Conservation (phyloP, 2,113 vertebrate species). For the Tenebrosternarchus preto region DNA sequence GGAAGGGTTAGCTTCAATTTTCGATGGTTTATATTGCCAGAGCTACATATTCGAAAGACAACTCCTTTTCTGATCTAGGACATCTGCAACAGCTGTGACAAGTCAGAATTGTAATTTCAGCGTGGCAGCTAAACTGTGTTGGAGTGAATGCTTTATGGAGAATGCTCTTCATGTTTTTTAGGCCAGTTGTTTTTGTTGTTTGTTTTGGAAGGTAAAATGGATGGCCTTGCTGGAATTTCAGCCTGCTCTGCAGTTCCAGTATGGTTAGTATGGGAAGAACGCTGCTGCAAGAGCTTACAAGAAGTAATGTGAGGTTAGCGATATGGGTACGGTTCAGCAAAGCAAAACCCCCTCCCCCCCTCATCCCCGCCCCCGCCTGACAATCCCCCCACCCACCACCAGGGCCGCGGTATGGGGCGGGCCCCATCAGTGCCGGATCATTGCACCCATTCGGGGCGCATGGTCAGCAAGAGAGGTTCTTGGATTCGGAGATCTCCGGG, state of each 20-base stretch:
- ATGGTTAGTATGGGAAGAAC: background rate
- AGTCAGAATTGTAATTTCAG: too few relatives aligned
- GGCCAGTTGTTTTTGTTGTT: too few relatives aligned
- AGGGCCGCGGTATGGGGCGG: slow-evolving; percentile 48
- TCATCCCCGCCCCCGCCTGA: background rate
- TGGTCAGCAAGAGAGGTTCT: slow-evolving; percentile 65
- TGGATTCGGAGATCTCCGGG: slow-evolving; percentile 72
- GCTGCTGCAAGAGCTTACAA: background rate
- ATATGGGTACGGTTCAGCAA: slow-evolving; percentile 8
- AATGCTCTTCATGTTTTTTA: too few relatives aligned
- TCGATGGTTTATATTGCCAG: background rate
- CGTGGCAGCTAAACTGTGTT: too few relatives aligned
- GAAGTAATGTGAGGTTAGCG: background rate
- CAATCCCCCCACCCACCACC: slow-evolving; percentile 14
- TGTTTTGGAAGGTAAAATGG: too few relatives aligned
- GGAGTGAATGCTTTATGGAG: too few relatives aligned
- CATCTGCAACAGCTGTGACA: too few relatives aligned
- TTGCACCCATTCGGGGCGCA: slow-evolving; percentile 68
- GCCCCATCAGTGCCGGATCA: slow-evolving; percentile 64
- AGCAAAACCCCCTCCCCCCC: slow-evolving; percentile 18
- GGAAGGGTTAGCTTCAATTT: background rate
- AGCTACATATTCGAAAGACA: background rate
- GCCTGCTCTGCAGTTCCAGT: too few relatives aligned
- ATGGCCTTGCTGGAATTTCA: too few relatives aligned
- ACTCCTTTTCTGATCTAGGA: background rate